phyloP scores from a whole-genome alignment of 2,797 vertebrate genomes.

The Odontamblyopus rebecca region DNA sequence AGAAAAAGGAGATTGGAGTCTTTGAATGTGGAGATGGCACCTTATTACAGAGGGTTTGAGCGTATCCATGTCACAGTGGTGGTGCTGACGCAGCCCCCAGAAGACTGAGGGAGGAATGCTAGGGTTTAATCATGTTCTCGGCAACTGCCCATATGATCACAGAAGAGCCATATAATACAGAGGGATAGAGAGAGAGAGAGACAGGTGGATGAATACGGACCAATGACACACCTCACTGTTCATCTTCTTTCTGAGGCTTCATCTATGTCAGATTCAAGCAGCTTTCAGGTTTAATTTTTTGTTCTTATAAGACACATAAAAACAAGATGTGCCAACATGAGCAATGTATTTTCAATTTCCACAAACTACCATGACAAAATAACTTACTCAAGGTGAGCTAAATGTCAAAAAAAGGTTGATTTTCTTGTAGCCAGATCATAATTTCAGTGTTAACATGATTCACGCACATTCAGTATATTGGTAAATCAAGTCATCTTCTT shows the following conservation, averaged over 20 bases:
- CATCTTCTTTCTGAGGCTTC: neutral
- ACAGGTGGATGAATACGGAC: constrained; percentile 35
- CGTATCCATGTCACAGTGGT: constrained; percentile 63
- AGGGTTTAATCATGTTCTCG: constrained; percentile 65
- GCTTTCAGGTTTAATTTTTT: neutral
- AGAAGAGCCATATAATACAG: neutral
- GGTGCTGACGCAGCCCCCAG: constrained; percentile 71
- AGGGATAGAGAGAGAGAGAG: constrained; percentile 12
- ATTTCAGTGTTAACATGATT: no score
- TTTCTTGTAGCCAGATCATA: no score
- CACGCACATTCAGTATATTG: no score
- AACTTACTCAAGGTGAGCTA: no score
- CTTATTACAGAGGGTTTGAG: constrained; percentile 52
- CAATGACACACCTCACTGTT: constrained; percentile 25
- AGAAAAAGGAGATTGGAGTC: constrained; percentile 47
- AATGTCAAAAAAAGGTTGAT: no score
- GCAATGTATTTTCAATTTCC: no score
- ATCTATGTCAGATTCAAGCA: neutral
- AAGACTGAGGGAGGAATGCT: constrained; percentile 48
- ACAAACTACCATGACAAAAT: no score
- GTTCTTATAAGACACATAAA: no score
- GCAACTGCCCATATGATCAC: constrained; percentile 38
- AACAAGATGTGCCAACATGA: no score
- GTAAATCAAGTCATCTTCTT: no score
- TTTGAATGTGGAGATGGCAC: constrained; percentile 64